Percentiles rank a stretch among this genome's conserved stretches.
Conservation (phyloP, 2,113 vertebrate species). For the Anhinga anhinga region DNA sequence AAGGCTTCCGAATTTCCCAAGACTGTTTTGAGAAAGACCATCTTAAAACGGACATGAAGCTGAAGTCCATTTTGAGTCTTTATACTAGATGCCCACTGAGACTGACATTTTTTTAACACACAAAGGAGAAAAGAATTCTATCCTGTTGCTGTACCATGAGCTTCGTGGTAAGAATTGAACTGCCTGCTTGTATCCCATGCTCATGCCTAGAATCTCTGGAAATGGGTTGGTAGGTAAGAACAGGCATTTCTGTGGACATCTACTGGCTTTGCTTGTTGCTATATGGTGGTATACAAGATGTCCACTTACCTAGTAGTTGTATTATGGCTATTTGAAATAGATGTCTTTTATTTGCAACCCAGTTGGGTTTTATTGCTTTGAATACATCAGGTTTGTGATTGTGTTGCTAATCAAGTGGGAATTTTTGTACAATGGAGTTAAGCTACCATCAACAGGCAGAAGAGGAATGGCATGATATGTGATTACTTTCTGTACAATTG, state of each 20-base stretch:
- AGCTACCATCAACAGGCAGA: background rate
- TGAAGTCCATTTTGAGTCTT: background rate
- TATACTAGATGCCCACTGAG: too few relatives aligned
- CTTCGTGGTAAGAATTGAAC: background rate
- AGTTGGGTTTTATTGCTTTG: background rate
- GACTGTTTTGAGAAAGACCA: background rate
- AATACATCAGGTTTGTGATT: too few relatives aligned
- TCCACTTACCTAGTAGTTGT: background rate
- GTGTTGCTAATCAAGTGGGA: background rate
- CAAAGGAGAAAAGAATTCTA: background rate
- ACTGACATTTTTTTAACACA: background rate
- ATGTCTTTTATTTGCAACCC: background rate
- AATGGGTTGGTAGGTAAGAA: background rate
- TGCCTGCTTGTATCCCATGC: background rate
- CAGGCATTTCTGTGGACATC: background rate
- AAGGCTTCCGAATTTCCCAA: background rate
- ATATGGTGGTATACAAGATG: background rate
- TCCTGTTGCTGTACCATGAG: background rate
- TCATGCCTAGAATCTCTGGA: background rate
- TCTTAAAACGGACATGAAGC: background rate
- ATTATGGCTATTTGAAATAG: background rate
- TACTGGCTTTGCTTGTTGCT: background rate
- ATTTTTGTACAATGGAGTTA: background rate
- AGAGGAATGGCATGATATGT: fast-evolving
- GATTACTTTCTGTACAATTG: background rate